Base-by-base conservation (phyloP, 2,797 vertebrate genomes). In the Triplophysa yarkandensis region DNA sequence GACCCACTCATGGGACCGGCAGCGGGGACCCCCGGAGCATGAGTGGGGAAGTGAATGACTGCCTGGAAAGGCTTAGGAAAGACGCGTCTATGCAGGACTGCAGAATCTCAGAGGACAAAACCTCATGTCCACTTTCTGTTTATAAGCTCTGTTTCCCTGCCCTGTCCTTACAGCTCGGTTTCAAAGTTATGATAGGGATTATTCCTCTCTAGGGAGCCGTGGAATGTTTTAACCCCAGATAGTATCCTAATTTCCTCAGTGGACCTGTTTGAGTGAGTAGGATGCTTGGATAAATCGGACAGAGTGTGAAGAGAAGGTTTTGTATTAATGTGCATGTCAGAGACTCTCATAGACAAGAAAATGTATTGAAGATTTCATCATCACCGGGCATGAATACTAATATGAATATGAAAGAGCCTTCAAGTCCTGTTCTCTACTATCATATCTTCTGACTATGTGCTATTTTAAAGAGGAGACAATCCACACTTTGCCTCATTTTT, bases 11-110 rank as follows among this genome's bases (percentile, higher is more conserved):
- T 97, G 83, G 94, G 88, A 54, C 92, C 92, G 78, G 94, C 93
- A 0, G 94, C 94, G 0, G 96, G 93, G 3, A 99, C 97, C 19
- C 97, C 97, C 0, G 96, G 97, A 14, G 97, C 97, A 76, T 98
- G 96, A 46, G 25, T 61, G 19, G 16, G 74, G 82, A 85, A 46
- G 27, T 8, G 28, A 30, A 81, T 69, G 21, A 19, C 4, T 6
- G 10, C 44, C 58, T 64, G 1, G n/a, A 55, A 14, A 54, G 34
- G 65, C 23, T 17, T 54, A 30, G 55, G 27, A 58, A 58, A 60
- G 23, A 57, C 58, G 34, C 48, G n/a, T 28, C 21, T 21, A 44
- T 66, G 60, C 63, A 52, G 55, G 7, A 48, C 50, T 16, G 61
- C 60, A 30, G 32, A 14, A 55, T 81, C 79, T 80, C 63, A 54